A percentile compares a stretch with the other conserved stretches of the same genome.
phyloP scores from a whole-genome alignment of 1,140 invertebrate genomes.

The Calosoma granatense region DNA sequence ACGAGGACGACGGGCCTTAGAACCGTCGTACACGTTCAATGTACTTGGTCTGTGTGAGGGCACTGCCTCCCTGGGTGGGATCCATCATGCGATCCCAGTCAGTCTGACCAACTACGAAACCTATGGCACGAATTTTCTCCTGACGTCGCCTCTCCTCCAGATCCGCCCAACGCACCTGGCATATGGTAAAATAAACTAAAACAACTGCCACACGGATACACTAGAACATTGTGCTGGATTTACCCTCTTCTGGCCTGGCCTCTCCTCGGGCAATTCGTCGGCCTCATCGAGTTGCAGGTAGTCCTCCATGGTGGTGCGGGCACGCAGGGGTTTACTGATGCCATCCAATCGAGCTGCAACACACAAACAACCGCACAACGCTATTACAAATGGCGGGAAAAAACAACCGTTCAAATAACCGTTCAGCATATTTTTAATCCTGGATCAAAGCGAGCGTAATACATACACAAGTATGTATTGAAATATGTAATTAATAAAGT shows the following conservation, averaged over 20 bases:
- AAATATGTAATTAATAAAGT: too few species aligned
- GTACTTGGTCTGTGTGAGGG: constrained; percentile 89
- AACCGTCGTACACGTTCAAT: constrained; percentile 48
- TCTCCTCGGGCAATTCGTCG: constrained; percentile 47
- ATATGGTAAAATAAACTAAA: background rate
- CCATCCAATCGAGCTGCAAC: constrained; percentile 83
- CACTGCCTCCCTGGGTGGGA: constrained; percentile 75
- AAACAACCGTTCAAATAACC: constrained; percentile 11
- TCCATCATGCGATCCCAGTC: constrained; percentile 93
- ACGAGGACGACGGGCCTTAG: too few species aligned
- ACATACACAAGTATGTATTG: too few species aligned
- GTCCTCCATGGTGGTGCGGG: constrained; percentile 66
- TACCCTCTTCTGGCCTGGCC: constrained; percentile 83
- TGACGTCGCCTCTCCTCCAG: constrained; percentile 84
- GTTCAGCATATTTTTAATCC: too few species aligned
- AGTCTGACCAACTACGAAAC: constrained; percentile 90
- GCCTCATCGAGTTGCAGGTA: constrained; percentile 82
- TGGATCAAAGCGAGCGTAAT: too few species aligned
- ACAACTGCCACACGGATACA: background rate
- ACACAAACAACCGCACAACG: constrained; percentile 25
- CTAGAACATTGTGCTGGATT: constrained; percentile 26
- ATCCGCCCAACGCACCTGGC: constrained; percentile 93
- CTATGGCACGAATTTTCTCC: constrained; percentile 82
- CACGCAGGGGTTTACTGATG: constrained; percentile 47
- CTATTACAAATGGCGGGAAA: constrained; percentile 13